Percentiles rank a stretch among this genome's conserved stretches.
phyloP scores from a whole-genome alignment of 2,888 invertebrate genomes.

The Eristalis intricaria region DNA sequence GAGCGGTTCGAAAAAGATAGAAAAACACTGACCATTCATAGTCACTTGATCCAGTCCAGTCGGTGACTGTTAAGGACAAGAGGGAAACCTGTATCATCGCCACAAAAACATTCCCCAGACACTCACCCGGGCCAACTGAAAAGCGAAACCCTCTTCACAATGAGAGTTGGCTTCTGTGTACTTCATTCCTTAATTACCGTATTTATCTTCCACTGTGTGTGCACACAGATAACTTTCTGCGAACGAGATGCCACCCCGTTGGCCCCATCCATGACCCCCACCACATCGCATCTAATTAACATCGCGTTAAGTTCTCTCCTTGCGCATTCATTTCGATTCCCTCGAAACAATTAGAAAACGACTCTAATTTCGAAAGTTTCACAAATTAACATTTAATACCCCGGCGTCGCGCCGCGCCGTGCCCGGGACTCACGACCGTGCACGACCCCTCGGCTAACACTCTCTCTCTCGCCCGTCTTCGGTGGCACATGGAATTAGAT shows the following conservation, averaged over 20 bases:
- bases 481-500: background rate
- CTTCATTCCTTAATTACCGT: background rate
- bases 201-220: background rate
- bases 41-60: no score
- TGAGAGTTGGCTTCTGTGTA: background rate
- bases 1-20: no score
- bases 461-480: background rate
- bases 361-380: constrained; percentile 44
- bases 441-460: no score
- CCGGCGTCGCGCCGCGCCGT: background rate
- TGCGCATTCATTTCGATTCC: constrained; percentile 11
- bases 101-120: background rate
- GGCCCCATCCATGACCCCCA: background rate
- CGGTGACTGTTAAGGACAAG: no score
- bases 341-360: constrained; percentile 42
- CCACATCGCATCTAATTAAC: constrained; percentile 31
- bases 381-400: constrained; percentile 28
- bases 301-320: constrained; percentile 15
- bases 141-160: background rate
- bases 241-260: background rate
- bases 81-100: background rate
- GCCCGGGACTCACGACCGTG: no score
- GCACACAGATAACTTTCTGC: background rate
- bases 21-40: no score
- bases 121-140: no score